A percentile compares a stretch with the other conserved stretches of the same genome.
These are phyloP conservation scores for Spicauda simplicius DNA, from an alignment of 2,888 invertebrate species.

Conservation along the genomic window DNA sequence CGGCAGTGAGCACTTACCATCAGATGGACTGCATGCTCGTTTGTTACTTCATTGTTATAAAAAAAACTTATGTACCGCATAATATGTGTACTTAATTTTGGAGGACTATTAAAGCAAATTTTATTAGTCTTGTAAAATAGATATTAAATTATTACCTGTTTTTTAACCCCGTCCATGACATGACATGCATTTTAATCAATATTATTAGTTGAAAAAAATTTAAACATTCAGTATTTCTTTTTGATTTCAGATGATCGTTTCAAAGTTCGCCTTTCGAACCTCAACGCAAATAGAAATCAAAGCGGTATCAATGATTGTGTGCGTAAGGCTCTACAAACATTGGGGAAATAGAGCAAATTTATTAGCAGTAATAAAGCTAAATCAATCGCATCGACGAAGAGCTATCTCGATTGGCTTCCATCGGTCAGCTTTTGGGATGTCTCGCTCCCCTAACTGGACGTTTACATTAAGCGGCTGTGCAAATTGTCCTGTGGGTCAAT, in stretches of 20 bases:
- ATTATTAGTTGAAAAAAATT: too few species aligned
- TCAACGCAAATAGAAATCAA: slow-evolving; percentile 19
- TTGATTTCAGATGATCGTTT: too few species aligned
- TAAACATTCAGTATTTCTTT: too few species aligned
- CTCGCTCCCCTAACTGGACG: slow-evolving; percentile 36
- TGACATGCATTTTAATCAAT: too few species aligned
- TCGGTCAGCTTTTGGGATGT: slow-evolving; percentile 57
- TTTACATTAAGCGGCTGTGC: slow-evolving; percentile 18
- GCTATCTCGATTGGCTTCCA: slow-evolving; percentile 60
- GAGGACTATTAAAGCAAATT: background rate
- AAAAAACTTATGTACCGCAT: too few species aligned
- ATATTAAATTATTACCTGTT: too few species aligned
- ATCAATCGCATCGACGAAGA: slow-evolving; percentile 67
- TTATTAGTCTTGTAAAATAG: background rate
- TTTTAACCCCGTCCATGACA: too few species aligned
- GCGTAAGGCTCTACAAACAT: slow-evolving; percentile 21
- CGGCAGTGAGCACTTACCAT: too few species aligned
- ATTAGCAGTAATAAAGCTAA: slow-evolving; percentile 75
- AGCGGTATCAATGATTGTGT: slow-evolving; percentile 20
- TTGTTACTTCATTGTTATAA: too few species aligned
- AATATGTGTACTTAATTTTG: slow-evolving; percentile 2
- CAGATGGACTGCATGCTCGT: too few species aligned
- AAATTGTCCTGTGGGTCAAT: slow-evolving; percentile 11
- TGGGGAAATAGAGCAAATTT: slow-evolving; percentile 58
- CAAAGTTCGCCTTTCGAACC: background rate